Base-by-base conservation (phyloP, 2,888 invertebrate genomes). In the Spisula solida region DNA sequence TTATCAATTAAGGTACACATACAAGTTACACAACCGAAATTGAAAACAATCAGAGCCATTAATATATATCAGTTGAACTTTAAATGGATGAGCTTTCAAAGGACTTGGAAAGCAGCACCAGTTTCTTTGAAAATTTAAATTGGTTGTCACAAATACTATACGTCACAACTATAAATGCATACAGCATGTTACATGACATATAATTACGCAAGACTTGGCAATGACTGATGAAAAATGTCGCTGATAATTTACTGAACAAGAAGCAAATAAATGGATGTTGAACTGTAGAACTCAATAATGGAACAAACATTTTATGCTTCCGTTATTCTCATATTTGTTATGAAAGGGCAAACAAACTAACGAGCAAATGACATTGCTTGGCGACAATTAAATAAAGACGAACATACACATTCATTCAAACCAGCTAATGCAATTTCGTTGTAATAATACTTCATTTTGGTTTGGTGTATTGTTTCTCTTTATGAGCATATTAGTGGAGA, bases 401-500 rank as follows among this genome's bases (percentile, higher is more conserved):
- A 55, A 84, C 87, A 89, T 85, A 89, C 82, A 78, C 16, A 51
- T 75, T 34, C 70, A 90, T 90, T 90, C 86, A 86, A 41, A 56
- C 25, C 34, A 34, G 82, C 80, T 92, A 92, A 92, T 92, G 92
- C 92, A 92, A 60, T 89, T 89, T 92, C 88, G 78, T 66, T 92
- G 92, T 92, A 86, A 51, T 55, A 82, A 89, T 90, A 88, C 85
- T 88, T 83, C 88, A 84, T 86, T 47, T 75, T 29, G 85, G 86
- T 81, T 84, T 48, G 79, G 82, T 87, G 80, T 82, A 84, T 84
- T 66, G 85, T 88, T 85, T 88, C 82, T 47, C 79, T 85, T 80
- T 84, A 87, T 51, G 25, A 51, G 48, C 12, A 41, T 47, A 78
- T 81, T 83, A 60, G 79, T 80, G 51, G 75, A 83, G 82, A 87